These are phyloP conservation scores for Oreochromis mossambicus DNA, from an alignment of 2,797 vertebrate genomes.

Conservation along the genomic window DNA sequence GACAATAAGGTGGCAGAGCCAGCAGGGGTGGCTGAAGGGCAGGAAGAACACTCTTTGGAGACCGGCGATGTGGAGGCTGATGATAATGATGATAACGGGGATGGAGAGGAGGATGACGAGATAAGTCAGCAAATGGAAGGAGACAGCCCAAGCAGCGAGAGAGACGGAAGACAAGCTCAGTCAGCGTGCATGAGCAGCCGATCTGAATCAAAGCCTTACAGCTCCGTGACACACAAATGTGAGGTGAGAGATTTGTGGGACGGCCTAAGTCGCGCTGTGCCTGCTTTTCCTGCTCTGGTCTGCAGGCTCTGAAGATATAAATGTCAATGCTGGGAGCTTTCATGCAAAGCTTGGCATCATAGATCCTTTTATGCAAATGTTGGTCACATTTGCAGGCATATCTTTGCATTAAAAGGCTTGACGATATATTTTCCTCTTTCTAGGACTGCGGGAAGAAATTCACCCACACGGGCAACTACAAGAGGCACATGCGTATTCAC, in stretches of 20 bases:
- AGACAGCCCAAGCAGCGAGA: conserved; percentile 59
- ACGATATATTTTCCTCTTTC: neutral
- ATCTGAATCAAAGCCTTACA: conserved; percentile 90
- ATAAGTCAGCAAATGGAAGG: conserved; percentile 34
- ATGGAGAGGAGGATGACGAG: conserved; percentile 5
- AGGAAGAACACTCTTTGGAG: conserved; percentile 18
- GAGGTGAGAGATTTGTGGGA: conserved; percentile 78
- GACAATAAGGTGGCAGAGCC: neutral
- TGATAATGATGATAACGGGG: conserved; percentile 41
- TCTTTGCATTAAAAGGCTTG: neutral
- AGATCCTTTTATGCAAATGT: neutral
- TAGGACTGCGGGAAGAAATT: conserved; percentile 98
- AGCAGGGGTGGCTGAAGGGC: neutral
- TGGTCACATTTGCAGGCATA: neutral
- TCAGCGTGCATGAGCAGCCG: conserved; percentile 79
- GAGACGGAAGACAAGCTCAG: conserved; percentile 70
- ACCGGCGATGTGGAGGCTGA: conserved; percentile 17
- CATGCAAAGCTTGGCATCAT: neutral
- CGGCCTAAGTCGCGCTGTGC: too few species aligned
- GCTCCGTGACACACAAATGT: conserved; percentile 92
- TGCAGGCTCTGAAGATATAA: neutral
- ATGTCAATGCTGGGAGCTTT: neutral
- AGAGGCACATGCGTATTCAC: conserved; percentile 97
- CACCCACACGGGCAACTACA: conserved; percentile 97
- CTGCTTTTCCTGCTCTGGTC: neutral